Conservation (phyloP, 2,113 vertebrate genomes). For the Speoplatyrhinus poulsoni region DNA sequence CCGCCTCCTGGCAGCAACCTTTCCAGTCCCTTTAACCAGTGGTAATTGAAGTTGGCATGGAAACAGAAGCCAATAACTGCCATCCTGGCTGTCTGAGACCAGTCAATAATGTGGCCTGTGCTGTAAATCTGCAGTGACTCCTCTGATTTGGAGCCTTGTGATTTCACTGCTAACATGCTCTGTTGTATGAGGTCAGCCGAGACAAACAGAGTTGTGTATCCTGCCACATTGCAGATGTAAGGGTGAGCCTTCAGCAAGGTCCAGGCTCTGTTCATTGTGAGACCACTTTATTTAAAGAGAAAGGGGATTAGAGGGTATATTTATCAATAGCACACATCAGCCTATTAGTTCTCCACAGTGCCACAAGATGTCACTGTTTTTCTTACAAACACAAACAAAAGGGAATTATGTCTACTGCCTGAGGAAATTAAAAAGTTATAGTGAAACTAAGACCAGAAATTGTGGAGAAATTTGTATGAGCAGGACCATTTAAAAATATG, state of each 20-base stretch:
- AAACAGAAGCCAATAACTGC: conserved; percentile 79
- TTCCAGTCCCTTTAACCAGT: conserved; percentile 79
- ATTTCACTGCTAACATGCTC: conserved; percentile 54
- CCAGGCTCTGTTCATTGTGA: conserved; percentile 69
- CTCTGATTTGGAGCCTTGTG: conserved; percentile 13
- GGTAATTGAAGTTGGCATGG: conserved; percentile 83
- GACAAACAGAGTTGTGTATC: conserved; percentile 79
- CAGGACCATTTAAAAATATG: no score
- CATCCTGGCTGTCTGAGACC: conserved; percentile 74
- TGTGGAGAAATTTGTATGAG: no score
- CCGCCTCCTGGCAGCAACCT: conserved; percentile 72
- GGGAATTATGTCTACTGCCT: not conserved
- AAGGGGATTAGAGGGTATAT: not conserved
- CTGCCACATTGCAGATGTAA: conserved; percentile 75
- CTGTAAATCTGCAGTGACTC: conserved; percentile 5
- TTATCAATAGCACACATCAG: not conserved
- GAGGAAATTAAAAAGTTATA: not conserved
- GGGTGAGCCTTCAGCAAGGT: conserved; percentile 71
- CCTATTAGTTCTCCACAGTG: not conserved
- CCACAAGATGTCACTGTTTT: not conserved
- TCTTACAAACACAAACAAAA: not conserved
- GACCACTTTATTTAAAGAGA: conserved; percentile 3
- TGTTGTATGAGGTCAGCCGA: conserved; percentile 82
- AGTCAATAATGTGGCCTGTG: conserved; percentile 56
- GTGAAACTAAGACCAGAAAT: not conserved